A percentile compares a stretch with the other conserved stretches of the same genome.
phyloP scores from a whole-genome alignment of 2,888 invertebrate genomes.

The Cheilosia soror region DNA sequence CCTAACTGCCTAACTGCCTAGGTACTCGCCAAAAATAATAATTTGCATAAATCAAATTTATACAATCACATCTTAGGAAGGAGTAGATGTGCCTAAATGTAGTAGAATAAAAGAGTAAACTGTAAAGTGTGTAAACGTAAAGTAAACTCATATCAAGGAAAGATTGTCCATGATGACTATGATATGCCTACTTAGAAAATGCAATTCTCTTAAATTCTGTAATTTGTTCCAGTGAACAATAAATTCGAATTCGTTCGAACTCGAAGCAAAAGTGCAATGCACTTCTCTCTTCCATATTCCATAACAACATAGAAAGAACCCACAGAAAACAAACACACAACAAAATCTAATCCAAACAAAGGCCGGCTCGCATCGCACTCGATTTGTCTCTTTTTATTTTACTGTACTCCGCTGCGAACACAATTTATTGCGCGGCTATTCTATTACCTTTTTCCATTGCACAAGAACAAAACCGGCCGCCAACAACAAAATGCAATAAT shows the following conservation, averaged over 20 bases:
- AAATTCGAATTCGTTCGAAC: neutral
- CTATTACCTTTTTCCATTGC: conserved; percentile 10
- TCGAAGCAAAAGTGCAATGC: conserved; percentile 53
- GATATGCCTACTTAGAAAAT: neutral
- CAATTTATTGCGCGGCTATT: conserved; percentile 52
- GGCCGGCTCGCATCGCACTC: neutral
- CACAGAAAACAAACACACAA: too few relatives aligned
- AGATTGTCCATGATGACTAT: too few relatives aligned
- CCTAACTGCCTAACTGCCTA: too few relatives aligned
- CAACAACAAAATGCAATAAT: neutral
- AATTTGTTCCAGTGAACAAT: neutral
- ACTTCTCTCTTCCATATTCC: conserved; percentile 56
- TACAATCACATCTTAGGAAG: too few relatives aligned
- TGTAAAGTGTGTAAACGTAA: too few relatives aligned
- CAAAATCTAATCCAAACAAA: conserved; percentile 55
- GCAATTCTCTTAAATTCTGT: neutral
- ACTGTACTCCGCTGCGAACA: neutral
- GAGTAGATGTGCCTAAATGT: too few relatives aligned
- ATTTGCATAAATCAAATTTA: too few relatives aligned
- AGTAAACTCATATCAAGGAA: too few relatives aligned
- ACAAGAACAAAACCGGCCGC: neutral
- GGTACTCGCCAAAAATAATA: too few relatives aligned
- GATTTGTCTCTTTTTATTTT: neutral
- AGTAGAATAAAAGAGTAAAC: too few relatives aligned
- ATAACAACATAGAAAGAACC: conserved; percentile 33